Evolutionary conservation across 1,140 invertebrate genomes (phyloP), one percentile per base, ranked within the genome.

Genomic region (Anoplolepis gracilipes): DNA sequence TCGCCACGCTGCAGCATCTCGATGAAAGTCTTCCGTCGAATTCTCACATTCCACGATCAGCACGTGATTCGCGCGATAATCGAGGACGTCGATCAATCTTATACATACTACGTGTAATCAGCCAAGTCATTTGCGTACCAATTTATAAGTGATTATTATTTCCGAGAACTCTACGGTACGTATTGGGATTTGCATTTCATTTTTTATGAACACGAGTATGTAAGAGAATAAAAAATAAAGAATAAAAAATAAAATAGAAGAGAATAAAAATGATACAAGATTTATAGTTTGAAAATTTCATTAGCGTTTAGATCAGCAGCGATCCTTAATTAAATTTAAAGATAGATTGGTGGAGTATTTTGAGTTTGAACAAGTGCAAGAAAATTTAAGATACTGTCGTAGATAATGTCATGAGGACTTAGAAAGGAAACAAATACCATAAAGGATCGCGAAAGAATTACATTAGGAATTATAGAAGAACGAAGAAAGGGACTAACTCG

Each of bases 41-140:
- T 49, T 49, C 16, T 49, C 13, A 3, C 11, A 8, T 11, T 39
- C 11, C 46, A 5, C 36, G 76, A 67, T 79, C 62, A 49, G 8
- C 53, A 19, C 7, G 2, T 30, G 39, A 33, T 82, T 65, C 7
- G 13, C 49, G 30, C 16, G 22, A 82, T 73, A 82, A 73, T 82
- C 36, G 36, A 36, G 49, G n/a, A 5, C n/a, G 5, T 6, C 22
- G 33, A 73, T 69, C 67, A 28, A 73, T 59, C 22, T 72, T 59
- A 72, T 46, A n/a, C n/a, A n/a, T n/a, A n/a, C n/a, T n/a, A n/a
- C 33, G 19, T 28, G 1, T 25, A 25, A 25, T 25, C 30, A 70
- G 46, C 46, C 19, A 16, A 13, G 13, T 30, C 64, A 6, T 69
- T 79, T 67, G 69, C 28, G 62, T 36, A 36, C 22, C 11, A n/a